Conservation (phyloP, 2,113 vertebrate species). For the Saccopteryx leptura region DNA sequence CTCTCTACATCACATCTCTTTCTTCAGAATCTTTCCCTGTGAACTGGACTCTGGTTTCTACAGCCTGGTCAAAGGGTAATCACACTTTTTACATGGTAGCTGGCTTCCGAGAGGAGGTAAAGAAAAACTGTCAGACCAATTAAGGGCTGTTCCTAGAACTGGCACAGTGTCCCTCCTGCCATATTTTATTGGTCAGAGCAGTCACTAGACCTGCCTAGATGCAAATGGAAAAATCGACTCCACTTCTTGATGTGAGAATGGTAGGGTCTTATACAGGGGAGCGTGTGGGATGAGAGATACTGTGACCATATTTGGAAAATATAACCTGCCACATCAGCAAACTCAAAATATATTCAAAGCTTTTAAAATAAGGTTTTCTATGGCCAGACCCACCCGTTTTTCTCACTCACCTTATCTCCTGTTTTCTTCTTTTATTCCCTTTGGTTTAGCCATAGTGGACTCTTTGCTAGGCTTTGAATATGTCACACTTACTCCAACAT, state of each 20-base stretch:
- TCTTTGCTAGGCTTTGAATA: constrained; percentile 10
- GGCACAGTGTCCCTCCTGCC: neutral
- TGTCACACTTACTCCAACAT: neutral
- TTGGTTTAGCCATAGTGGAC: neutral
- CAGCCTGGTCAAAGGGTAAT: constrained; percentile 3
- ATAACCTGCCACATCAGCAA: neutral
- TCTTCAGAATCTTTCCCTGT: neutral
- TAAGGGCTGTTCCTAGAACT: neutral
- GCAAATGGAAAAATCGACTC: neutral
- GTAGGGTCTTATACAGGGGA: neutral
- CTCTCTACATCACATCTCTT: neutral
- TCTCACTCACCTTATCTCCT: neutral
- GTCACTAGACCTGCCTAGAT: neutral
- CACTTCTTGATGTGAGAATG: neutral
- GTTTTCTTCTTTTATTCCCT: constrained; percentile 36
- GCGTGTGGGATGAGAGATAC: neutral
- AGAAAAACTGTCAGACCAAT: constrained; percentile 15
- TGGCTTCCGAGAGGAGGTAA: constrained; percentile 19
- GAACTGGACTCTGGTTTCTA: neutral
- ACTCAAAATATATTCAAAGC: constrained; percentile 24
- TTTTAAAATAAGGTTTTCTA: constrained; percentile 51
- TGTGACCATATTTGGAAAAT: constrained; percentile 58
- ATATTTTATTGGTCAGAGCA: constrained; percentile 46
- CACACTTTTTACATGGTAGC: neutral
- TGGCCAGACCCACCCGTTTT: neutral